A percentile compares a stretch with the other conserved stretches of the same genome.
Evolutionary conservation across 2,797 vertebrate species (phyloP).

Genomic region (Melopsittacus undulatus): DNA sequence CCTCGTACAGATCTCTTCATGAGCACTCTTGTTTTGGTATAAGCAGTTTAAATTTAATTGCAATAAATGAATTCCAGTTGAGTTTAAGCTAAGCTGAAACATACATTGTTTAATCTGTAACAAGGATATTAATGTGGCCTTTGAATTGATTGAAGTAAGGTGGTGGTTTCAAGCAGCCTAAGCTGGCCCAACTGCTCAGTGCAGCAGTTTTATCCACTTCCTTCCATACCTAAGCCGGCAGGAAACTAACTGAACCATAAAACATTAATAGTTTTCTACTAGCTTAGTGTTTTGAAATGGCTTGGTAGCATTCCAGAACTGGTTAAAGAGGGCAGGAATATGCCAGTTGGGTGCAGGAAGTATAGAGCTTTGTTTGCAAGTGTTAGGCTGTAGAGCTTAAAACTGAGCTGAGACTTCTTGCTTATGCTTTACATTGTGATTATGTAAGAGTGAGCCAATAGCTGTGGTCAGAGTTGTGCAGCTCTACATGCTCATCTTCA

Average conservation of each 20-base stretch:
- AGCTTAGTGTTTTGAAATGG: slow-evolving; percentile 10
- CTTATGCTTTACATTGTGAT: background rate
- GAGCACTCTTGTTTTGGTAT: background rate
- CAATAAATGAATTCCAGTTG: background rate
- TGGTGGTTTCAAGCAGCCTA: slow-evolving; percentile 35
- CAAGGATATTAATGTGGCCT: background rate
- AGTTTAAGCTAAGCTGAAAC: background rate
- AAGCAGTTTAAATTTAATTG: slow-evolving; percentile 1
- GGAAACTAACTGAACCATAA: slow-evolving; percentile 29
- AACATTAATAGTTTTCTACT: background rate
- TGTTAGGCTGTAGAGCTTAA: background rate
- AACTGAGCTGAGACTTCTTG: background rate
- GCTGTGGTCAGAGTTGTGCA: background rate
- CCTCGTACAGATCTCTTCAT: background rate
- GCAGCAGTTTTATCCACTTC: slow-evolving; percentile 40
- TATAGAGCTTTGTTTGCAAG: background rate
- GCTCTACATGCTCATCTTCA: background rate
- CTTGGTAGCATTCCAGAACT: slow-evolving; percentile 19
- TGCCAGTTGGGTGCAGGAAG: background rate
- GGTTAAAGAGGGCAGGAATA: background rate
- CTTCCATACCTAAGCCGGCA: slow-evolving; percentile 7
- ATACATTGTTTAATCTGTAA: background rate
- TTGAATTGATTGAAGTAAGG: background rate
- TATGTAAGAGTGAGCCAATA: background rate
- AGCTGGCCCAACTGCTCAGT: background rate